These are phyloP conservation scores for Diglossa brunneiventris DNA, from an alignment of 2,113 vertebrate species.

Conservation along the genomic window DNA sequence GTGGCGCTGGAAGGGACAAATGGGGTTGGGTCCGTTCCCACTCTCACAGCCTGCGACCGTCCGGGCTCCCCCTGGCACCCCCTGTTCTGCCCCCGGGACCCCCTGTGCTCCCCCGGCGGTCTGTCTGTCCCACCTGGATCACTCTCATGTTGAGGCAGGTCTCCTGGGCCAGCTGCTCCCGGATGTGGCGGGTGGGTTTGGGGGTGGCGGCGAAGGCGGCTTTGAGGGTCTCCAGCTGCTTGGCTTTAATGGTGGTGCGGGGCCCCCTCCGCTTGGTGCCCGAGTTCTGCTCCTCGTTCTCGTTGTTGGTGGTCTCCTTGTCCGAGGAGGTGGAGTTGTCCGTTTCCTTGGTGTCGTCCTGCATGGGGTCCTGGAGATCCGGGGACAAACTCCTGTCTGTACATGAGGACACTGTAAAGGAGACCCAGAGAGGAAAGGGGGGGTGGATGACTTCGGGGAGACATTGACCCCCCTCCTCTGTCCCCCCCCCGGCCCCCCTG, in stretches of 20 bases:
- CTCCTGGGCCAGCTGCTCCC: constrained; percentile 96
- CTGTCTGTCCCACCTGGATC: constrained; percentile 83
- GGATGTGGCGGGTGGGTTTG: constrained; percentile 95
- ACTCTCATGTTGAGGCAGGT: constrained; percentile 97
- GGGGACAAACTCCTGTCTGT: constrained; percentile 98
- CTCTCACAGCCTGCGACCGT: accelerated
- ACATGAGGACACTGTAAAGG: constrained; percentile 90
- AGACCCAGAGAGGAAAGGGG: constrained; percentile 39
- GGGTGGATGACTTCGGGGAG: background rate
- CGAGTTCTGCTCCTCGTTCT: constrained; percentile 95
- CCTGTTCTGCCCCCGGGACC: too few relatives aligned
- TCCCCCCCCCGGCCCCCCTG: background rate
- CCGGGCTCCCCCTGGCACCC: accelerated
- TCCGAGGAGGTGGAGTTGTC: constrained; percentile 97
- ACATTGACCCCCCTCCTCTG: background rate
- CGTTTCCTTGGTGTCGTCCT: constrained; percentile 95
- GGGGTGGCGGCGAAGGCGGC: constrained; percentile 96
- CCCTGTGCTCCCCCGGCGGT: too few relatives aligned
- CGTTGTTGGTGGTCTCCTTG: constrained; percentile 95
- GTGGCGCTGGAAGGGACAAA: background rate
- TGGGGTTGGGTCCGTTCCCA: accelerated
- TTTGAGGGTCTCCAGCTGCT: constrained; percentile 97
- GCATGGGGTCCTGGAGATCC: constrained; percentile 89
- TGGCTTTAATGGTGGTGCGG: constrained; percentile 98
- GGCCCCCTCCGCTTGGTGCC: constrained; percentile 91